These are phyloP conservation scores for Beris chalybata DNA, from an alignment of 2,888 invertebrate genomes.

Conservation along the genomic window DNA sequence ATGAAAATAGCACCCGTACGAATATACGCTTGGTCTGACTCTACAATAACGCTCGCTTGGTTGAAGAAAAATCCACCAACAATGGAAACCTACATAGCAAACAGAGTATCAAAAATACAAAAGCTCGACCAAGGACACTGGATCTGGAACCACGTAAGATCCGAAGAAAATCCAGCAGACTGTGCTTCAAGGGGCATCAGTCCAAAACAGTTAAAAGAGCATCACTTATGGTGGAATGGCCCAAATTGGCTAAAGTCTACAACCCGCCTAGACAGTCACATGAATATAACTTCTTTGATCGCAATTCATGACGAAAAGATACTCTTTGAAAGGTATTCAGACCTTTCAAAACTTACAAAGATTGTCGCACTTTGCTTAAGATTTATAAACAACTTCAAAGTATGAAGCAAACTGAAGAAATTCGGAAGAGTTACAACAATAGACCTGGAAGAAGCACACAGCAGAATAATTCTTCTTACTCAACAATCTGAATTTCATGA, in stretches of 20 bases:
- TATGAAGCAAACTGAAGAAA: no score
- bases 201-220: background rate
- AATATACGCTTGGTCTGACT: background rate
- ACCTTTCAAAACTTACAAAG: background rate
- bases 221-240: slow-evolving; percentile 1
- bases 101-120: slow-evolving; percentile 3
- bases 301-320: background rate
- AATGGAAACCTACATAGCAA: background rate
- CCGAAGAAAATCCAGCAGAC: slow-evolving; percentile 5
- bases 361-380: background rate
- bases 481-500: background rate
- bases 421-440: background rate
- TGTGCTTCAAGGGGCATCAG: slow-evolving; percentile 3
- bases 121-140: background rate
- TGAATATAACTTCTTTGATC: background rate
- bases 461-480: background rate
- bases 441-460: background rate
- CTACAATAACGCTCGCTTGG: background rate
- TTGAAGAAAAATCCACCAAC: background rate
- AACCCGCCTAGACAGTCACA: no score
- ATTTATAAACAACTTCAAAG: background rate
- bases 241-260: background rate
- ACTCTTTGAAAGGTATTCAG: background rate
- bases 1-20: background rate
- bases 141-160: background rate